phyloP scores from a whole-genome alignment of 2,888 invertebrate genomes.

The Hemistola chrysoprasaria region DNA sequence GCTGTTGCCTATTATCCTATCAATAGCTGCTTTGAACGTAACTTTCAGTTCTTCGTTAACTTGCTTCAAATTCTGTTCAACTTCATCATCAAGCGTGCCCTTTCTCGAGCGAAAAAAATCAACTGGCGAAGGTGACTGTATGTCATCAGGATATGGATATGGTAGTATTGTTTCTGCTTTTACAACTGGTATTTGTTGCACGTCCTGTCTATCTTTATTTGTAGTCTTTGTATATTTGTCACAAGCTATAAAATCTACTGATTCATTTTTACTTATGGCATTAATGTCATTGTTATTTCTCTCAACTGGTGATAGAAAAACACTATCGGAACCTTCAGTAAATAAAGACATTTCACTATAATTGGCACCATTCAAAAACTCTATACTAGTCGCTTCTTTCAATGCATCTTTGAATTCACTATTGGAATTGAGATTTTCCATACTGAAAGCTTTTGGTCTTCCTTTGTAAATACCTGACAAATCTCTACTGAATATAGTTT shows the following conservation, averaged over 20 bases:
- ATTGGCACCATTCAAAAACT: slow-evolving; percentile 46
- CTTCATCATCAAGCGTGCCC: slow-evolving; percentile 36
- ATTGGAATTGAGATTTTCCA: slow-evolving; percentile 59
- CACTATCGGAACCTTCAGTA: slow-evolving; percentile 63
- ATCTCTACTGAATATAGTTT: slow-evolving; percentile 54
- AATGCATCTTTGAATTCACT: slow-evolving; percentile 55
- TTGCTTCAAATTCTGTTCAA: slow-evolving; percentile 60
- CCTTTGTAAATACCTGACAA: slow-evolving; percentile 60
- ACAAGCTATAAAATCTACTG: slow-evolving; percentile 1
- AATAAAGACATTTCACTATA: slow-evolving; percentile 56
- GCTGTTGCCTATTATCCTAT: slow-evolving; percentile 56
- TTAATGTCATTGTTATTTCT: slow-evolving; percentile 43
- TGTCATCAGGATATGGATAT: slow-evolving; percentile 55
- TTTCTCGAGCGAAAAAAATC: slow-evolving; percentile 32
- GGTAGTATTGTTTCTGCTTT: slow-evolving; percentile 62
- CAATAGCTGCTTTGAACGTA: slow-evolving; percentile 66
- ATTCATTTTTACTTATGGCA: slow-evolving; percentile 24
- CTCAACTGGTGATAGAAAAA: slow-evolving; percentile 51
- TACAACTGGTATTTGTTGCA: slow-evolving; percentile 40
- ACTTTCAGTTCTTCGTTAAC: slow-evolving; percentile 62
- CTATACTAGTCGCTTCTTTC: slow-evolving; percentile 69
- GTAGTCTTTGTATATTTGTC: slow-evolving; percentile 7
- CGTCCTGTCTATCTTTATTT: slow-evolving; percentile 19
- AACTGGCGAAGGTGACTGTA: slow-evolving; percentile 31
- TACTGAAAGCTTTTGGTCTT: slow-evolving; percentile 70